These are phyloP conservation scores for Drosophila subobscura DNA, from an alignment of 1,140 invertebrate genomes.

Conservation along the genomic window DNA sequence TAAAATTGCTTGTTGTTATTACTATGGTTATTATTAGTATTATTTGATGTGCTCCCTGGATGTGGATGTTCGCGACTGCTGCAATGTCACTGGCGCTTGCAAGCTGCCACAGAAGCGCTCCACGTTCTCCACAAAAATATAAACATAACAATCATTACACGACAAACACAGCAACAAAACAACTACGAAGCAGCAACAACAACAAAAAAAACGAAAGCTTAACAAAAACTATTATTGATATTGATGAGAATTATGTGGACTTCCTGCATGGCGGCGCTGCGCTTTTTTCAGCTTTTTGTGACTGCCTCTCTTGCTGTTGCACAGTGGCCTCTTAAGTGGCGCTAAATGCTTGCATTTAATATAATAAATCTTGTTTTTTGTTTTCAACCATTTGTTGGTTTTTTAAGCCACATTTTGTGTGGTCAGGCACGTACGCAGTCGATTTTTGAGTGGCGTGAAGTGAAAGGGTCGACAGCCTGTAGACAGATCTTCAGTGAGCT, in stretches of 20 bases:
- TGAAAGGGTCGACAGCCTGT: conserved; percentile 78
- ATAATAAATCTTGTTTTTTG: conserved; percentile 69
- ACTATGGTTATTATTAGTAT: conserved; percentile 79
- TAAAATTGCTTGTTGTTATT: conserved; percentile 79
- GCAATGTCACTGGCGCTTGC: conserved; percentile 56
- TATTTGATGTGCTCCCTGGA: conserved; percentile 47
- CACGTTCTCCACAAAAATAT: conserved; percentile 71
- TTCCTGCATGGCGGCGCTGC: conserved; percentile 59
- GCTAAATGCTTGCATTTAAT: conserved; percentile 79
- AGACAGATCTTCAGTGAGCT: conserved; percentile 28
- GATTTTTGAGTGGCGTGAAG: conserved; percentile 64
- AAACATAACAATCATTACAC: conserved; percentile 77
- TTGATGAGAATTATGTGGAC: conserved; percentile 80
- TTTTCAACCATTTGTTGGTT: conserved; percentile 29
- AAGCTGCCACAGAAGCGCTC: conserved; percentile 42
- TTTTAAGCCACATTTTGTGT: conserved; percentile 68
- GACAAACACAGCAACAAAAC: conserved; percentile 28
- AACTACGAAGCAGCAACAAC: conserved; percentile 28
- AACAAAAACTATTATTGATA: conserved; percentile 75
- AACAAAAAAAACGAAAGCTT: conserved; percentile 64
- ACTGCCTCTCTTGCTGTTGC: conserved; percentile 17
- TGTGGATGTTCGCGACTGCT: conserved; percentile 21
- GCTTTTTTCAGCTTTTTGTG: background rate
- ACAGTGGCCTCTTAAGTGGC: conserved; percentile 74
- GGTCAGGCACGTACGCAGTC: conserved; percentile 66